A percentile compares a stretch with the other conserved stretches of the same genome.
These are phyloP conservation scores for Spondyliosoma cantharus DNA, from an alignment of 2,797 vertebrate genomes.

Conservation along the genomic window DNA sequence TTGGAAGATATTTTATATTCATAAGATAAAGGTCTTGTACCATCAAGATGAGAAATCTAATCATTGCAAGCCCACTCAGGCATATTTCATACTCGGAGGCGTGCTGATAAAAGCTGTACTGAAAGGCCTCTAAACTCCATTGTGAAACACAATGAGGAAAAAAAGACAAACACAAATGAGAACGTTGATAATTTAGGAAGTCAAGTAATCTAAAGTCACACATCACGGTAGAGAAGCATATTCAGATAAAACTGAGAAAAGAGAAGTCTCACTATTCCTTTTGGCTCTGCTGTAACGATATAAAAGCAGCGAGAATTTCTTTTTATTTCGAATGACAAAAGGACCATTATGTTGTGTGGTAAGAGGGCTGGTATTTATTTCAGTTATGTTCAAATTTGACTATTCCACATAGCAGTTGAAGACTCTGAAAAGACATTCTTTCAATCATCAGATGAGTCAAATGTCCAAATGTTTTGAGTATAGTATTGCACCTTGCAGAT, in stretches of 20 bases:
- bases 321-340: constrained; percentile 22
- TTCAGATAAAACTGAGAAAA: constrained; percentile 27
- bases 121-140: constrained; percentile 49
- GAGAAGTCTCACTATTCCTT: background rate
- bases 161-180: constrained; percentile 35
- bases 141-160: constrained; percentile 40
- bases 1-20: constrained; percentile 55
- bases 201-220: constrained; percentile 45
- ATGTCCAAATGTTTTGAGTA: constrained; percentile 1
- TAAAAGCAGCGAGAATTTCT: constrained; percentile 29
- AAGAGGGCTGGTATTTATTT: background rate
- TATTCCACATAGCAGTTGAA: background rate
- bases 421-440: background rate
- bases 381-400: background rate
- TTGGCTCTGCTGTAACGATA: constrained; percentile 10
- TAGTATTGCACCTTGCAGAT: background rate
- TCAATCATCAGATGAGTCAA: constrained; percentile 1
- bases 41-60: constrained; percentile 48
- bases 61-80: constrained; percentile 45
- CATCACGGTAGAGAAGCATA: constrained; percentile 16
- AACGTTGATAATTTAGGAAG: constrained; percentile 46
- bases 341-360: constrained; percentile 22
- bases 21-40: constrained; percentile 42
- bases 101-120: constrained; percentile 44
- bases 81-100: constrained; percentile 43